A percentile compares a stretch with the other conserved stretches of the same genome.
Evolutionary conservation across 2,797 vertebrate species (phyloP).

Genomic region (Acomys russatus): DNA sequence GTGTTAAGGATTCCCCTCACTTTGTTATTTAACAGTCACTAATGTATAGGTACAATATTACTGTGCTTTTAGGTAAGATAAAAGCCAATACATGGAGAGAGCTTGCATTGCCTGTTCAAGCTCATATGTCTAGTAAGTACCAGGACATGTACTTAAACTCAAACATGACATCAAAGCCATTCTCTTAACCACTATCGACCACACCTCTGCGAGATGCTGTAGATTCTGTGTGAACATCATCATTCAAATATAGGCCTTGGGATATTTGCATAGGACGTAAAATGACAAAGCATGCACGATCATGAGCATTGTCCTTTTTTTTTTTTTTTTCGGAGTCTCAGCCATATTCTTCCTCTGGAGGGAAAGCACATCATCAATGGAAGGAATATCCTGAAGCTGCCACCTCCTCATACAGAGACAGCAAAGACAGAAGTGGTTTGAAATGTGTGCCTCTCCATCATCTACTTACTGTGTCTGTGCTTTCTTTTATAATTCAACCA

Average conservation of each 20-base stretch:
- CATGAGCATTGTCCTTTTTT: no score
- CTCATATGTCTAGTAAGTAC: conserved; percentile 31
- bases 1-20: conserved; percentile 51
- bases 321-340: background rate
- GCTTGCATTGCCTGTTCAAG: conserved; percentile 57
- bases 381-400: background rate
- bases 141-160: conserved; percentile 68
- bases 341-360: background rate
- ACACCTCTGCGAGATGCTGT: background rate
- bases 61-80: conserved; percentile 69
- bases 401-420: background rate
- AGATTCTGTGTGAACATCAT: conserved; percentile 2
- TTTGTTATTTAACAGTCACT: conserved; percentile 79
- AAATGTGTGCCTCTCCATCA: background rate
- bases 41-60: conserved; percentile 69
- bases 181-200: conserved; percentile 23
- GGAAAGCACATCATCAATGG: background rate
- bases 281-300: background rate
- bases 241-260: background rate
- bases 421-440: background rate
- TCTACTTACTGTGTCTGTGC: background rate
- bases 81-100: conserved; percentile 61
- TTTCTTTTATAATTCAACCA: conserved; percentile 15
- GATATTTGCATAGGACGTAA: background rate
- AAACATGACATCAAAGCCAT: background rate